Evolutionary conservation across 2,888 invertebrate genomes (phyloP), one percentile per base, ranked within the genome.

Genomic region (Pristionchus exspectatus): DNA sequence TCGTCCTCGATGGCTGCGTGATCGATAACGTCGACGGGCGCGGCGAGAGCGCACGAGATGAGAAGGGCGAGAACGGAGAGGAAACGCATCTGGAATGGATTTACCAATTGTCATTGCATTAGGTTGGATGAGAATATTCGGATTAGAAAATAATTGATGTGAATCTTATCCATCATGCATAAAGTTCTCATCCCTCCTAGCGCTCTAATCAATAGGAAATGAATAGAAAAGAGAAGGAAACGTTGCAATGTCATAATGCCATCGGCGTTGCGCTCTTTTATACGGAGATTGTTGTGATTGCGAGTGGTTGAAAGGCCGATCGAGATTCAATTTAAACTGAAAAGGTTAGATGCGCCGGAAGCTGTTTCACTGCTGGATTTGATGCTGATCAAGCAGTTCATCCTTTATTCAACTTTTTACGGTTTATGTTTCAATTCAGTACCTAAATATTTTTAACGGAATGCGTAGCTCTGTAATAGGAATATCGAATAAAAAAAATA

Each of bases 21-120:
- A 7, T 44, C 81, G n/a, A n/a, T n/a, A 7, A 81, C 50, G 50
- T 81, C 81, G 81, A n/a, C 27, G 81, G 81, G 81, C 2, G 81
- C 81, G 50, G 81, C 44, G 81, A 81, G 50, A 27, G 50, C 81
- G 81, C n/a, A 10, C 1, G 81, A 44, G 81, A 27, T 0, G 27
- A 81, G 50, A 18, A 81, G 54, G 18, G 44, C 38, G 38, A 81
- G 50, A 14, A 81, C 7, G 50, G 38, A 10, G 27, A 81, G 33
- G 81, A 81, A 81, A 12, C 50, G 44, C 81, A 81, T 81, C 81
- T 81, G 81, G 18, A 77, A 72, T 2, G 38, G 9, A 18, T 50
- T 50, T 2, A 66, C 44, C 9, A 44, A 44, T 44, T 44, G 44
- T 9, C 44, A 9, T 44, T 44, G 44, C 44, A 44, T n/a, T n/a